These are phyloP conservation scores for Chaenogobius annularis DNA, from an alignment of 2,113 vertebrate genomes.

Conservation along the genomic window DNA sequence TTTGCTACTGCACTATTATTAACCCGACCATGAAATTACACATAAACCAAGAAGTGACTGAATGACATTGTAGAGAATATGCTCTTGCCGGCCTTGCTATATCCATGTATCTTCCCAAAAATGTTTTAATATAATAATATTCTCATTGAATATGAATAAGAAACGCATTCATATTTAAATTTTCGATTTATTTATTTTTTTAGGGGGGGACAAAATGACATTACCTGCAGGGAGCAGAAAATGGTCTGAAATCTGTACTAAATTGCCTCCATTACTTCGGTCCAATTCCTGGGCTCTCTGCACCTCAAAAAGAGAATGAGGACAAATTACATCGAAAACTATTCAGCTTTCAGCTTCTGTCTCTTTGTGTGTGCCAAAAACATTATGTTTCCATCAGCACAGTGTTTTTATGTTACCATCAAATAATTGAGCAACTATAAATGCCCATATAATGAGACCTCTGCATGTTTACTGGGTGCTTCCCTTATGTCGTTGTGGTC, in stretches of 20 bases:
- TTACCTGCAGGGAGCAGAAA: constrained; percentile 3
- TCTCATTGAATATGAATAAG: not conserved
- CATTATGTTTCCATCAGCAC: not conserved
- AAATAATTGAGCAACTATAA: not conserved
- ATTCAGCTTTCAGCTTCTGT: not conserved
- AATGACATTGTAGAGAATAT: not conserved
- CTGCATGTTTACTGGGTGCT: too few species aligned
- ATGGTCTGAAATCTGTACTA: not conserved
- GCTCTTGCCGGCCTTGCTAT: not conserved
- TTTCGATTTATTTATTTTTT: not conserved
- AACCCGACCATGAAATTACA: not conserved
- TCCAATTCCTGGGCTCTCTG: not conserved
- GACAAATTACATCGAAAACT: not conserved
- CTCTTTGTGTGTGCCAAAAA: not conserved
- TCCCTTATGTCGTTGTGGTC: not conserved
- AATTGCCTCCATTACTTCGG: not conserved
- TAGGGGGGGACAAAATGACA: not conserved
- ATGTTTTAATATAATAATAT: not conserved
- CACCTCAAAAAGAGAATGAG: not conserved
- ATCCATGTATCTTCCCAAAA: not conserved
- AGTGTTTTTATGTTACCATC: not conserved
- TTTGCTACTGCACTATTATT: too few species aligned
- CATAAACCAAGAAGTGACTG: not conserved
- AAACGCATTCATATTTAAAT: too few species aligned
- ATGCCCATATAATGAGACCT: not conserved